Evolutionary conservation across 2,888 invertebrate genomes (phyloP).

Genomic region (Tricholauxania praeusta): DNA sequence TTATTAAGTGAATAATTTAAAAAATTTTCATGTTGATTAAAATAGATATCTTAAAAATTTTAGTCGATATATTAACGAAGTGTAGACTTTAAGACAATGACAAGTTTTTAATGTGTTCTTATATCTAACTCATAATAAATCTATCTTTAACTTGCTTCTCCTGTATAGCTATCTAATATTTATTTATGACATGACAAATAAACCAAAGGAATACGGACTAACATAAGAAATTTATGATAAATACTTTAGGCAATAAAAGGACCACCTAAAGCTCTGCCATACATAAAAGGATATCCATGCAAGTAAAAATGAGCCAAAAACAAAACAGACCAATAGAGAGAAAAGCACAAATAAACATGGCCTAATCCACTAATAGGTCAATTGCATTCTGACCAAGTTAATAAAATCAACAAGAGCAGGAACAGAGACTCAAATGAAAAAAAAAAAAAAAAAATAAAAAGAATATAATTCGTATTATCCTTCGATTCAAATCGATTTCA

Average conservation of each 20-base stretch:
- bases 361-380: constrained; percentile 31
- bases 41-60: not conserved
- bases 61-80: not conserved
- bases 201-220: not conserved
- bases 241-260: constrained; percentile 19
- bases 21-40: too few relatives aligned
- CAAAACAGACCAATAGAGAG: not conserved
- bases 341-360: constrained; percentile 14
- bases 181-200: constrained; percentile 8
- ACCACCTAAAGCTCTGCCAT: constrained; percentile 14
- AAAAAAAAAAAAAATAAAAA: constrained; percentile 7
- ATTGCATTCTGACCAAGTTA: constrained; percentile 24
- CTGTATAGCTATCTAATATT: not conserved
- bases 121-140: not conserved
- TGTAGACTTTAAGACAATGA: too few relatives aligned
- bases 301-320: not conserved
- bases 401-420: constrained; percentile 21
- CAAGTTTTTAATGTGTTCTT: not conserved
- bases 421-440: constrained; percentile 13
- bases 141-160: not conserved
- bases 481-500: constrained; percentile 18
- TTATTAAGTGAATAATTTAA: too few relatives aligned
- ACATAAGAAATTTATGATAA: constrained; percentile 11
- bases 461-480: constrained; percentile 17
- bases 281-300: not conserved